A percentile compares a stretch with the other conserved stretches of the same genome.
Evolutionary conservation across 2,113 vertebrate species (phyloP).

Genomic region (Phaethornis superciliosus): DNA sequence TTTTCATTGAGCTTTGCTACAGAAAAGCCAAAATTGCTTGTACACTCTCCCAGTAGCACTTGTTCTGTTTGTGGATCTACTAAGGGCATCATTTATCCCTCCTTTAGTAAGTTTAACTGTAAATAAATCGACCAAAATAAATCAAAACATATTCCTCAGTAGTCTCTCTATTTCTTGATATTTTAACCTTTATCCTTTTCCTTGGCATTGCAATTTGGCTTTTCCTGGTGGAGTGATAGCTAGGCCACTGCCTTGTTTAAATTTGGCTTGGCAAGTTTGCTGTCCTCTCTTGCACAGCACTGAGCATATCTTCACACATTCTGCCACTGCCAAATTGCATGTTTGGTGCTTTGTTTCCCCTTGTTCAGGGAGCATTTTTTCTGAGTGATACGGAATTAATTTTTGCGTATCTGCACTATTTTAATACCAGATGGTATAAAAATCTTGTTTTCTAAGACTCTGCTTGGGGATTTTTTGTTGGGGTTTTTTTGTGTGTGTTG

Average conservation of each 20-base stretch:
- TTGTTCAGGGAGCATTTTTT: background rate
- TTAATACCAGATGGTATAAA: background rate
- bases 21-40: background rate
- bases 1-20: background rate
- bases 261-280: background rate
- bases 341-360: background rate
- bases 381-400: background rate
- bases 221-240: background rate
- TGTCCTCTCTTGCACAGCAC: background rate
- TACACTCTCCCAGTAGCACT: background rate
- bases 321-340: background rate
- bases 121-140: background rate
- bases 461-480: background rate
- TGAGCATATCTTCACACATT: background rate
- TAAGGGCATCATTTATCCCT: background rate
- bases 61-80: background rate
- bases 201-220: background rate
- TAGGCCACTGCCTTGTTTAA: background rate
- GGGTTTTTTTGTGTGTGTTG: no score
- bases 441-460: background rate
- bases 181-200: background rate
- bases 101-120: background rate
- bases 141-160: background rate
- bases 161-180: background rate
- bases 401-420: background rate